phyloP scores from a whole-genome alignment of 2,797 vertebrate species.

The Pangasius mekongensis region DNA sequence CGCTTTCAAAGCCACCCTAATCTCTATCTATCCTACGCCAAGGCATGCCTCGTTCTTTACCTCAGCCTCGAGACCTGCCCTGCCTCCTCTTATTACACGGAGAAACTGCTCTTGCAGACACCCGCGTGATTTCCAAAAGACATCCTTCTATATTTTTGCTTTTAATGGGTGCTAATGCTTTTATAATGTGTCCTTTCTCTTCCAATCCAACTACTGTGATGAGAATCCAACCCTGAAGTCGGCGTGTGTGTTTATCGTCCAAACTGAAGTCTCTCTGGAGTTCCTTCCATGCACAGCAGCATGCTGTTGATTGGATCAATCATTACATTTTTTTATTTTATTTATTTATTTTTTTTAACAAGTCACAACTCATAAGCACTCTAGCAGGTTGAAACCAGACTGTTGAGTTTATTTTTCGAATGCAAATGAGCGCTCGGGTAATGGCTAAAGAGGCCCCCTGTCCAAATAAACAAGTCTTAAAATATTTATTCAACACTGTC shows the following conservation, averaged over 20 bases:
- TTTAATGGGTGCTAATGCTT: constrained; percentile 50
- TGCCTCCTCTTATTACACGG: not conserved
- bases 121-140: constrained; percentile 25
- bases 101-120: constrained; percentile 28
- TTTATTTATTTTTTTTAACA: not conserved
- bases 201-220: constrained; percentile 21
- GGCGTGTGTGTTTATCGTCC: constrained; percentile 35
- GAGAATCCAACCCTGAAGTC: constrained; percentile 25
- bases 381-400: constrained; percentile 13
- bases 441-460: constrained; percentile 22
- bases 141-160: constrained; percentile 11
- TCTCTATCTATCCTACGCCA: constrained; percentile 21
- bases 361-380: constrained; percentile 10
- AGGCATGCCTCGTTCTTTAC: constrained; percentile 27
- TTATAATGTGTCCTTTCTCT: constrained; percentile 45
- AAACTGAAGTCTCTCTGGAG: constrained; percentile 15
- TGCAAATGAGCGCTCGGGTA: not conserved
- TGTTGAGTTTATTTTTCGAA: constrained; percentile 5
- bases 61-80: constrained; percentile 12
- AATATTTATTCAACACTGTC: constrained; percentile 5
- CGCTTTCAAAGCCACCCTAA: constrained; percentile 38
- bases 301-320: constrained; percentile 11
- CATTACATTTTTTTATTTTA: not conserved
- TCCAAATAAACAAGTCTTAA: constrained; percentile 4
- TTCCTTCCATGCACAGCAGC: constrained; percentile 3